These are phyloP conservation scores for Pyrocoelia pectoralis DNA, from an alignment of 2,888 invertebrate species.

Conservation along the genomic window DNA sequence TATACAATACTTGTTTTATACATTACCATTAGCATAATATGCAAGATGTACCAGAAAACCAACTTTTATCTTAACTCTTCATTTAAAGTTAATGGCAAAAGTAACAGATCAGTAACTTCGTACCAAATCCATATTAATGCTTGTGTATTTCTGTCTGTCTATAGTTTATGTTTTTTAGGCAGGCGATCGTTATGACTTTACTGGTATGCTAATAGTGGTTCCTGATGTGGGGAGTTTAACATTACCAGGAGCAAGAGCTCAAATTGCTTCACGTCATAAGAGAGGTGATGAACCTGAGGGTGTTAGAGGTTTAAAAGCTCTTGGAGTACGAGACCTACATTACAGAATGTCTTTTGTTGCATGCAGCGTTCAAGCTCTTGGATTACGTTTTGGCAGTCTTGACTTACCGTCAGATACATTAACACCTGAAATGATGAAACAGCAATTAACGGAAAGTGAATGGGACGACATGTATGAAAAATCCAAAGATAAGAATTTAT, in stretches of 20 bases:
- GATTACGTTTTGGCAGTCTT: slow-evolving; percentile 86
- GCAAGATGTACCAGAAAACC: too few species aligned
- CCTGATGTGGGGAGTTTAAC: slow-evolving; percentile 93
- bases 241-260: slow-evolving; percentile 86
- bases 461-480: slow-evolving; percentile 97
- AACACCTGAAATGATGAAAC: slow-evolving; percentile 90
- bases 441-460: slow-evolving; percentile 92
- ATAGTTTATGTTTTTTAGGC: slow-evolving; percentile 60
- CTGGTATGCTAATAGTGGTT: slow-evolving; percentile 95
- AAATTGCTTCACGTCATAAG: slow-evolving; percentile 78
- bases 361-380: slow-evolving; percentile 89
- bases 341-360: slow-evolving; percentile 94
- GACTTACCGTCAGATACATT: slow-evolving; percentile 87
- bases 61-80: too few species aligned
- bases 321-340: slow-evolving; percentile 86
- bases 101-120: too few species aligned
- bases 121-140: too few species aligned
- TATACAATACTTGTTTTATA: too few species aligned
- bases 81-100: too few species aligned
- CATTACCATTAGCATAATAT: too few species aligned
- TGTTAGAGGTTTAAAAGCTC: slow-evolving; percentile 60
- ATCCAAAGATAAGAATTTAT: slow-evolving; percentile 92
- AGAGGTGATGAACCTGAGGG: slow-evolving; percentile 80
- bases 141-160: too few species aligned
- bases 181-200: slow-evolving; percentile 88